Base-by-base conservation (phyloP, 1,140 invertebrate genomes). In the Atta texana region DNA sequence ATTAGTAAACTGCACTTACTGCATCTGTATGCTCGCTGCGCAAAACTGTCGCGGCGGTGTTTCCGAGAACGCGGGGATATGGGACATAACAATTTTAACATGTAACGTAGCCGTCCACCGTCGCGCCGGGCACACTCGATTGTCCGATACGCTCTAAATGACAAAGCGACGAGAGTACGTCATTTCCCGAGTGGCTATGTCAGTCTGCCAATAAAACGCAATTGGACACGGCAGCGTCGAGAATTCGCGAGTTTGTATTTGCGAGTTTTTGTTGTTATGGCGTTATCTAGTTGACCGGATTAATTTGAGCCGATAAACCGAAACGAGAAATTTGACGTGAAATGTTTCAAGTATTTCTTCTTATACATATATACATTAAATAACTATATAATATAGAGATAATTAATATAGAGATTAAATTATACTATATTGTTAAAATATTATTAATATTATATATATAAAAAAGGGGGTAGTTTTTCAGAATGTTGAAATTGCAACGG, bases 201-300 rank as follows among this genome's bases (percentile, higher is more conserved):
- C 68, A 75, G 69, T 84, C 69, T 84, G 80, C 80, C 80, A 84
- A 84, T 84, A 84, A 84, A 84, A 84, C 44, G 80, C 80, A 84
- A 74, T 84, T 57, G 80, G 55, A 82, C 39, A 61, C 55, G 68
- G 53, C 80, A 59, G 64, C 34, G 49, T 69, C 31, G 64, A 78
- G 34, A 49, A 74, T 74, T 68, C 55, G 68, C 68, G 39, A 49
- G 64, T 61, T 59, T 66, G 64, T 57, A 16, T 71, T 82, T 49
- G 34, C 68, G 39, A 44, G 31, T 78, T 68, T 78, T 78, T 78
- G 74, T 78, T 78, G 39, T 69, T 69, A 69, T 57, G 31, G 31
- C 53, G 51, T 57, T 53, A 75, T 57, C 72, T 57, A 75, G 72
- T 39, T 18, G 53, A 57, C 53, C 53, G 72, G 28, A 57, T 75